These are phyloP conservation scores for Chrosomus eos DNA, from an alignment of 2,797 vertebrate genomes.

Conservation along the genomic window DNA sequence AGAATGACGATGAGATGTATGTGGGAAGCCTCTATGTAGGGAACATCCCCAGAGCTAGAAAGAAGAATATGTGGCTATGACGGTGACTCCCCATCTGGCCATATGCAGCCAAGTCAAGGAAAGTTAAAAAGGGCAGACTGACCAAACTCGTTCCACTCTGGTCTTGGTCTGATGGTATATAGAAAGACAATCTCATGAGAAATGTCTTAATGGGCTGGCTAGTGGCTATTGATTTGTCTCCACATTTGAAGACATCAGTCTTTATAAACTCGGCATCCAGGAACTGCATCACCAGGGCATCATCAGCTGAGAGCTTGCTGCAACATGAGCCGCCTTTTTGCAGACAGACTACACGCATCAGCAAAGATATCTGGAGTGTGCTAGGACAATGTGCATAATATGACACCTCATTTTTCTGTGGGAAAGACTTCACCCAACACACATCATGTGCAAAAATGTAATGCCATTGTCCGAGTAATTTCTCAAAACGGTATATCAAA, in stretches of 20 bases:
- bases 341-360: slow-evolving; percentile 17
- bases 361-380: slow-evolving; percentile 18
- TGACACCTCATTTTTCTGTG: background rate
- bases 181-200: slow-evolving; percentile 66
- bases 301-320: slow-evolving; percentile 58
- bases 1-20: slow-evolving; percentile 43
- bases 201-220: slow-evolving; percentile 75
- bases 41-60: slow-evolving; percentile 57
- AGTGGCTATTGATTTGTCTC: slow-evolving; percentile 77
- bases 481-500: background rate
- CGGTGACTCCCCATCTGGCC: slow-evolving; percentile 66
- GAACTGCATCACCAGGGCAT: slow-evolving; percentile 69
- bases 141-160: slow-evolving; percentile 61
- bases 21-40: slow-evolving; percentile 49
- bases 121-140: slow-evolving; percentile 63
- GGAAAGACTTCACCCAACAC: background rate
- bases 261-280: slow-evolving; percentile 71
- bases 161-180: slow-evolving; percentile 64
- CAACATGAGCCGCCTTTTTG: slow-evolving; percentile 46
- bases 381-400: background rate
- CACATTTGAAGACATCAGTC: slow-evolving; percentile 71
- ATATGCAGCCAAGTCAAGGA: slow-evolving; percentile 64
- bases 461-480: slow-evolving; percentile 6
- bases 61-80: slow-evolving; percentile 68
- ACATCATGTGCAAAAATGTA: background rate